These are phyloP conservation scores for Varroa destructor DNA, from an alignment of 1,140 invertebrate species.

Conservation along the genomic window DNA sequence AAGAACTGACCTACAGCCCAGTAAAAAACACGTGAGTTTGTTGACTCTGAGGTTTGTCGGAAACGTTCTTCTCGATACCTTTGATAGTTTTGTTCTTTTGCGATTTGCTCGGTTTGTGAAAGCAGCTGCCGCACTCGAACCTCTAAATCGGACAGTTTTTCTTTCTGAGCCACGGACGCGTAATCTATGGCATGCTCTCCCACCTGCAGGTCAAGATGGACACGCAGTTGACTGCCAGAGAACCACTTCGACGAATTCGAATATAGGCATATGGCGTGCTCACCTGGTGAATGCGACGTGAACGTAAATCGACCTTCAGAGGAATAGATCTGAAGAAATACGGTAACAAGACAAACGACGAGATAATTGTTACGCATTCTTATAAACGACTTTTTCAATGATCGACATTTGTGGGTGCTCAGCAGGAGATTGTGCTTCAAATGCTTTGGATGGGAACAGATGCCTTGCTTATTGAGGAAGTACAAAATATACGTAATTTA, in stretches of 20 bases:
- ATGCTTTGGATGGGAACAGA: too few relatives aligned
- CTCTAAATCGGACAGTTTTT: conserved; percentile 91
- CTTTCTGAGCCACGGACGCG: conserved; percentile 89
- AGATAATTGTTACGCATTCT: too few relatives aligned
- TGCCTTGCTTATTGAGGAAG: too few relatives aligned
- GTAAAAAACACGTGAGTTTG: conserved; percentile 89
- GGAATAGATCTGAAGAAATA: conserved; percentile 57
- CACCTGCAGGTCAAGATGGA: conserved; percentile 97
- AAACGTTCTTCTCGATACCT: conserved; percentile 97
- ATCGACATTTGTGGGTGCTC: too few relatives aligned
- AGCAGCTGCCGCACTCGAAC: conserved; percentile 83
- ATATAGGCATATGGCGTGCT: conserved; percentile 94
- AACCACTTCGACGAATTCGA: conserved; percentile 96
- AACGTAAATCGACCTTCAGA: conserved; percentile 91
- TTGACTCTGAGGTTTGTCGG: conserved; percentile 91
- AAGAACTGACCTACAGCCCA: conserved; percentile 88
- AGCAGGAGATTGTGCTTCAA: too few relatives aligned
- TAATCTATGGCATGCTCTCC: conserved; percentile 98
- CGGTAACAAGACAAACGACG: too few relatives aligned
- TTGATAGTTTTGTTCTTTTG: conserved; percentile 99
- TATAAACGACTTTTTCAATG: too few relatives aligned
- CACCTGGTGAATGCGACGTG: conserved; percentile 87
- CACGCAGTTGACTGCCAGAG: conserved; percentile 75
- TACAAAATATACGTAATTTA: too few relatives aligned
- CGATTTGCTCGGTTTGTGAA: conserved; percentile 97